A percentile compares a stretch with the other conserved stretches of the same genome.
These are phyloP conservation scores for Lepidocyrtoides sp. DNA, from an alignment of 2,888 invertebrate genomes.

Conservation along the genomic window DNA sequence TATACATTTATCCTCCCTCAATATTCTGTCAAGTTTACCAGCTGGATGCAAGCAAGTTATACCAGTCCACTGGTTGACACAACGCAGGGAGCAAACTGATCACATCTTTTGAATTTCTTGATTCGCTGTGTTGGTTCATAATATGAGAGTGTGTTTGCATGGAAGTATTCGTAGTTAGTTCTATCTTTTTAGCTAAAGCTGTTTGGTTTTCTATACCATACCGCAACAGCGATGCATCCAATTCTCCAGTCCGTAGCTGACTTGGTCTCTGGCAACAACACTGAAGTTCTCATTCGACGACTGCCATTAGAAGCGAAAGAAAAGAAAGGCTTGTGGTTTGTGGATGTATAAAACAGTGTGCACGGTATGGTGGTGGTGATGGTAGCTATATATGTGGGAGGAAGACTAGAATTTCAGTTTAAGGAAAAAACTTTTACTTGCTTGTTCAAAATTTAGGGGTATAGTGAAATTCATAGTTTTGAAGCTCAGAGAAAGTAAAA, in stretches of 20 bases:
- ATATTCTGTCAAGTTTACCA: neutral
- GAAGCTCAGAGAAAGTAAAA: neutral
- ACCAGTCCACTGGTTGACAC: neutral
- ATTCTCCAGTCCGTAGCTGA: conserved; percentile 61
- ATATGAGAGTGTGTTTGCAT: neutral
- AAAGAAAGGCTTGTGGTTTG: neutral
- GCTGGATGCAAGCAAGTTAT: neutral
- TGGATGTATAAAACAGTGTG: neutral
- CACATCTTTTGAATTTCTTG: conserved; percentile 24
- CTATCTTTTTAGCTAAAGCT: neutral
- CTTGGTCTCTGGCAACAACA: conserved; percentile 54
- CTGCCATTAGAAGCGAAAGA: neutral
- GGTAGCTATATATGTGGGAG: neutral
- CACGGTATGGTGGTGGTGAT: neutral
- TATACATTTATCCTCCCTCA: conserved; percentile 1
- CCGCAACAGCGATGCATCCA: conserved; percentile 27
- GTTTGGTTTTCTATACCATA: conserved; percentile 50
- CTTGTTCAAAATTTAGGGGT: neutral
- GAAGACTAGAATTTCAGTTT: neutral
- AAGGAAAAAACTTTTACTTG: neutral
- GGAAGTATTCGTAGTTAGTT: neutral
- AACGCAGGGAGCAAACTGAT: conserved; percentile 4
- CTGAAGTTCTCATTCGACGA: conserved; percentile 10
- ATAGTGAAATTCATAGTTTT: neutral
- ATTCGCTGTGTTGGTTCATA: too few relatives aligned